Conservation (phyloP, 2,113 vertebrate genomes). For the Ancistrus triradiatus region DNA sequence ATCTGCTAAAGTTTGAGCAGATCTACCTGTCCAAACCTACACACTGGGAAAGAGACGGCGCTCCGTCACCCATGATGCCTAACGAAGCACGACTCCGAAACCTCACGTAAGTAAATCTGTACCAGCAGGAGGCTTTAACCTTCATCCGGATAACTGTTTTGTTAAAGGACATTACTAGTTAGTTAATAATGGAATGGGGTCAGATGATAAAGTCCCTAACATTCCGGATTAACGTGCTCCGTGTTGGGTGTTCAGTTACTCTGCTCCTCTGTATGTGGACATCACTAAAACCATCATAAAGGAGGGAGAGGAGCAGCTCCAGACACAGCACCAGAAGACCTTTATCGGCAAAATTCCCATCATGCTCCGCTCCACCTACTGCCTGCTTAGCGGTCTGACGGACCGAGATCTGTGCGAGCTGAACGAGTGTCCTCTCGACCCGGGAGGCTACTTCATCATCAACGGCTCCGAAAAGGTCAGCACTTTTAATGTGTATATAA, state of each 20-base stretch:
- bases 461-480: slow-evolving; percentile 97
- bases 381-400: slow-evolving; percentile 87
- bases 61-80: slow-evolving; percentile 98
- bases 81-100: slow-evolving; percentile 94
- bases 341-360: slow-evolving; percentile 99
- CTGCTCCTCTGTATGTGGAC: slow-evolving; percentile 94
- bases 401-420: slow-evolving; percentile 95
- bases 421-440: slow-evolving; percentile 95
- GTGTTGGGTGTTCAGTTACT: slow-evolving; percentile 86
- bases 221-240: too few relatives aligned
- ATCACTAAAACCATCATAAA: slow-evolving; percentile 98
- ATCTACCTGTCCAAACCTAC: slow-evolving; percentile 98
- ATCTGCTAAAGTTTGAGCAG: slow-evolving; percentile 95
- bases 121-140: too few relatives aligned
- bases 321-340: slow-evolving; percentile 97
- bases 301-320: slow-evolving; percentile 93
- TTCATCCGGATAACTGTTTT: too few relatives aligned
- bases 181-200: too few relatives aligned
- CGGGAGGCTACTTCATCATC: slow-evolving; percentile 97
- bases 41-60: slow-evolving; percentile 97
- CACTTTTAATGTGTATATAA: not conserved
- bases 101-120: slow-evolving; percentile 76
- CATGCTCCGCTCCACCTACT: slow-evolving; percentile 97
- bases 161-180: too few relatives aligned
- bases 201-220: too few relatives aligned